phyloP scores from a whole-genome alignment of 2,797 vertebrate genomes.

The Mus caroli region DNA sequence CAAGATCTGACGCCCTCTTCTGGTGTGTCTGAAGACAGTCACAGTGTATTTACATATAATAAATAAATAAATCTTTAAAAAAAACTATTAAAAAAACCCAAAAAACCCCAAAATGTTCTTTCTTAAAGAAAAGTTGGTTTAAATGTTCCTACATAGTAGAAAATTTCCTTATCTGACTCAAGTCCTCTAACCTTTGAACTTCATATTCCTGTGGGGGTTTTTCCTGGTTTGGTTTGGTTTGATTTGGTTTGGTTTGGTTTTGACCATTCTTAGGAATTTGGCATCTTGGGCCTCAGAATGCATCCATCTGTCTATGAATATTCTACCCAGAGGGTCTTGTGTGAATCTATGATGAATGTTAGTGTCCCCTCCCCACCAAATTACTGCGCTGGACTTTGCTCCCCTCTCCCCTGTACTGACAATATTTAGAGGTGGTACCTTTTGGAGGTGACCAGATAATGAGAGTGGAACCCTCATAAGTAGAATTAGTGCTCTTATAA shows the following conservation, averaged over 20 bases:
- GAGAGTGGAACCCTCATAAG: not conserved
- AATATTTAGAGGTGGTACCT: not conserved
- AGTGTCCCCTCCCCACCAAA: not conserved
- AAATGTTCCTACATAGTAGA: conserved; percentile 12
- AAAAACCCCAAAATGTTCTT: conserved; percentile 16
- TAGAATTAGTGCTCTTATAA: not conserved
- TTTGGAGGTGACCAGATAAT: not conserved
- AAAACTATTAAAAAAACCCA: too few relatives aligned
- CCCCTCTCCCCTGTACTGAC: not conserved
- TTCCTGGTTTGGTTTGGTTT: not conserved
- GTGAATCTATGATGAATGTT: not conserved
- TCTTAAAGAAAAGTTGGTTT: not conserved
- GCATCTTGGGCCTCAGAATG: not conserved
- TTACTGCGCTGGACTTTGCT: not conserved
- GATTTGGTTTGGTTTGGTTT: conserved; percentile 29
- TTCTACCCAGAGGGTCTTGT: not conserved
- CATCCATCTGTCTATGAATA: not conserved
- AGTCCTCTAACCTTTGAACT: not conserved
- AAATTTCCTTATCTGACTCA: conserved; percentile 11
- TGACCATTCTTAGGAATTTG: not conserved
- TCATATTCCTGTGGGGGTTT: not conserved
- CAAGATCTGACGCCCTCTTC: too few relatives aligned
- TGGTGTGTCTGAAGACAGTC: too few relatives aligned
- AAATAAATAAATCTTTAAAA: too few relatives aligned
- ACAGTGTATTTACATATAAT: too few relatives aligned